Base-by-base conservation (phyloP, 2,797 vertebrate genomes). In the Catharus ustulatus region DNA sequence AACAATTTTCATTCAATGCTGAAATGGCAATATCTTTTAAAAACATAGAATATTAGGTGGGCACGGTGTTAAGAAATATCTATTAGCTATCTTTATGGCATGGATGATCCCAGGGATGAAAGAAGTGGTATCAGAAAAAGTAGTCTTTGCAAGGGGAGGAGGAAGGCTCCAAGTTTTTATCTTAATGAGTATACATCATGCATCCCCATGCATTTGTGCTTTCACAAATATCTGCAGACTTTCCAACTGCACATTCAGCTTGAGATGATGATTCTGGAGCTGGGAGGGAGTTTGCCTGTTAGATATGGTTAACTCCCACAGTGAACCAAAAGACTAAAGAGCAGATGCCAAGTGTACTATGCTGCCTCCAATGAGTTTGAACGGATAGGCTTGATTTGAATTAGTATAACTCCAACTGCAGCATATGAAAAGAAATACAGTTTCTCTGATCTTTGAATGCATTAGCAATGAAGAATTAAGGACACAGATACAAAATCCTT, bases 171-270 rank as follows among this genome's bases (percentile, higher is more conserved):
- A 38, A 29, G 36, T 26, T 59, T 77, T 30, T 43, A 26, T 29
- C 54, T 66, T 34, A 8, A 30, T 13, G 13, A 0, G 2, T n/a
- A 21, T 15, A 15, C 2, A 69, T 10, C 15, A 26, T 12, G 21
- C 26, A 36, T 22, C 63, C 48, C 45, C 5, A 26, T 12, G 23
- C 23, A 66, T 49, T 69, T 62, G n/a, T 57, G 40, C 9, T 68
- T 69, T 69, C 15, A 55, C 20, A 85, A 64, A 27, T 10, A 43
- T 2, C 45, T 32, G 71, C 27, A 54, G 17, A 68, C 19, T 57
- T 75, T 48, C 26, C 30, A 68, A 27, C 24, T 29, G 15, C 49
- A 68, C 48, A 26, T n/a, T 77, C 54, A 84, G 49, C 23, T 61
- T 57, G 20, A 62, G 32, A 59, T 11, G 64, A 40, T 38, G 58